Conservation (phyloP, 30 jellyfish, hydroid and myxozoan genomes). For the Nemopilema nomurai region DNA sequence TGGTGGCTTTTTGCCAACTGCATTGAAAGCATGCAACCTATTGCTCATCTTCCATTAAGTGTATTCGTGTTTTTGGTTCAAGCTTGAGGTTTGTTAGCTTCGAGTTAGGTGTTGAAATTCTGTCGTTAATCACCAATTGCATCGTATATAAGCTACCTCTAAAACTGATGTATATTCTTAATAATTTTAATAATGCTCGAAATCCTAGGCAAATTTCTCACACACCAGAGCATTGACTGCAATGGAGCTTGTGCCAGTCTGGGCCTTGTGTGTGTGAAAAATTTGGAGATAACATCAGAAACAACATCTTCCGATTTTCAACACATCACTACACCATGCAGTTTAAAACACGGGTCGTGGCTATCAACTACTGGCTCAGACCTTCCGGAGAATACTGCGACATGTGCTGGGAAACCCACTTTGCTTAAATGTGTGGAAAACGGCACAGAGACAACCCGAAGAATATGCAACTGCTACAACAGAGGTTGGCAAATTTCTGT, state of each 20-base stretch:
- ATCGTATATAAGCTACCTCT: too few species aligned
- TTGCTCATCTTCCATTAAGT: too few species aligned
- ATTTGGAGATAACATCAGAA: constrained; percentile 1
- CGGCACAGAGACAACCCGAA: background rate
- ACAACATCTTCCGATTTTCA: background rate
- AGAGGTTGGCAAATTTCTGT: background rate
- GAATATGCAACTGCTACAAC: constrained; percentile 28
- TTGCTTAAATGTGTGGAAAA: constrained; percentile 6
- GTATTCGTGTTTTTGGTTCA: too few species aligned
- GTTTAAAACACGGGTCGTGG: background rate
- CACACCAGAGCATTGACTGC: constrained; percentile 11
- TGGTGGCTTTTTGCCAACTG: too few species aligned
- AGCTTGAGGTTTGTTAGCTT: too few species aligned
- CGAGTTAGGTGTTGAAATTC: too few species aligned
- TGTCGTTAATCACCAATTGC: too few species aligned
- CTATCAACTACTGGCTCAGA: background rate
- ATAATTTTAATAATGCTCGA: background rate
- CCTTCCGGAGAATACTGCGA: constrained; percentile 9
- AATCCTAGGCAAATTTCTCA: constrained; percentile 3
- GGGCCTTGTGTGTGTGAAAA: background rate
- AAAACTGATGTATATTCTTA: too few species aligned
- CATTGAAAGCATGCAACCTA: too few species aligned
- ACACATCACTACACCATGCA: constrained; percentile 15
- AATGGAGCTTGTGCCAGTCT: constrained; percentile 8
- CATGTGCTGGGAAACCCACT: constrained; percentile 15